A percentile compares a stretch with the other conserved stretches of the same genome.
phyloP scores from a whole-genome alignment of 2,797 vertebrate species.

The Acrossocheilus wenchowensis region DNA sequence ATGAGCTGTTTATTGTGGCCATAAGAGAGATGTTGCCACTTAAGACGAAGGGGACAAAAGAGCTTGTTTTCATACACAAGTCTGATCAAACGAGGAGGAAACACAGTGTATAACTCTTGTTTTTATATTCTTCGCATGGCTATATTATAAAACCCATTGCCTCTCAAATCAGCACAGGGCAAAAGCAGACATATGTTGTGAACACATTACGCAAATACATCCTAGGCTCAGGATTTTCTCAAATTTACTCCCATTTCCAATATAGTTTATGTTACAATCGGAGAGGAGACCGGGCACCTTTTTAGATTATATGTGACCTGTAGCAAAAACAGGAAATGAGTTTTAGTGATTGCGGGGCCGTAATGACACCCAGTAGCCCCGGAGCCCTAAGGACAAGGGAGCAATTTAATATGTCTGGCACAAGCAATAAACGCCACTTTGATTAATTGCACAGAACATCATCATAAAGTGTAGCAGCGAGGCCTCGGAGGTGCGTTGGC shows the following conservation, averaged over 20 bases:
- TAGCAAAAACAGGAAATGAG: constrained; percentile 68
- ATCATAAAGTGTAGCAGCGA: constrained; percentile 60
- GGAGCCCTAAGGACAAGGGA: constrained; percentile 66
- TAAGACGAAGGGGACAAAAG: constrained; percentile 32
- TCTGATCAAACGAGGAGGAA: constrained; percentile 39
- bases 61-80: constrained; percentile 44
- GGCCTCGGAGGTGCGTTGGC: constrained; percentile 54
- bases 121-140: constrained; percentile 41
- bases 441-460: constrained; percentile 69
- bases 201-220: constrained; percentile 48
- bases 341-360: constrained; percentile 62
- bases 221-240: constrained; percentile 45
- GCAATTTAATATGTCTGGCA: constrained; percentile 71
- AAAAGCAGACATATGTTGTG: constrained; percentile 36
- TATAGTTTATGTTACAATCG: constrained; percentile 60
- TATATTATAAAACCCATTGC: constrained; percentile 32
- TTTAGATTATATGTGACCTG: constrained; percentile 69
- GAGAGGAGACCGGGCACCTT: constrained; percentile 41
- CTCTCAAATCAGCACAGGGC: constrained; percentile 33
- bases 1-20: constrained; percentile 55
- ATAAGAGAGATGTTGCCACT: constrained; percentile 36
- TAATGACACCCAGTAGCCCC: constrained; percentile 65
- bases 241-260: constrained; percentile 53
- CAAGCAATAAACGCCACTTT: constrained; percentile 70
- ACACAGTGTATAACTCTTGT: constrained; percentile 19